Evolutionary conservation across 2,888 invertebrate genomes (phyloP).

Genomic region (Venusia cambrica): DNA sequence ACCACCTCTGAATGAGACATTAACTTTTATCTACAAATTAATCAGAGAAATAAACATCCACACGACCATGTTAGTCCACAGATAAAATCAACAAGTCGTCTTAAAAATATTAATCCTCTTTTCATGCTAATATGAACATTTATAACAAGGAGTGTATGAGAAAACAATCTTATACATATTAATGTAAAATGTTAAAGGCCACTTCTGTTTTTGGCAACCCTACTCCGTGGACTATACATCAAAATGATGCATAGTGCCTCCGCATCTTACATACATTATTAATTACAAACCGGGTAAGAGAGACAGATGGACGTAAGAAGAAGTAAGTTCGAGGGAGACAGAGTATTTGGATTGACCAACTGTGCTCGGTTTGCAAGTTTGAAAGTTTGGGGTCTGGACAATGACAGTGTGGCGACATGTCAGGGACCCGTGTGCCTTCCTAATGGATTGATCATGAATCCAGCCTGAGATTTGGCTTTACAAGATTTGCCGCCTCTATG

Average conservation of each 20-base stretch:
- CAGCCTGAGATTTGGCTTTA: slow-evolving; percentile 13
- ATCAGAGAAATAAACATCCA: slow-evolving; percentile 18
- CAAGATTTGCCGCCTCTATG: no score
- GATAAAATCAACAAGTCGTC: slow-evolving; percentile 4
- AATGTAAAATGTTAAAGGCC: slow-evolving; percentile 39
- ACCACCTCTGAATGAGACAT: slow-evolving; percentile 15
- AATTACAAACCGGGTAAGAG: slow-evolving; percentile 57
- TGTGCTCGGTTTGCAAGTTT: slow-evolving; percentile 36
- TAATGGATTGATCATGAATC: slow-evolving; percentile 27
- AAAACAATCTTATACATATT: slow-evolving; percentile 34
- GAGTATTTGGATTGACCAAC: slow-evolving; percentile 41
- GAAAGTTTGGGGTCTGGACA: slow-evolving; percentile 38
- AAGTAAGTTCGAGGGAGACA: slow-evolving; percentile 31
- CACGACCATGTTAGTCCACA: slow-evolving; percentile 17
- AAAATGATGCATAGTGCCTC: slow-evolving; percentile 63
- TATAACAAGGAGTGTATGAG: slow-evolving; percentile 40
- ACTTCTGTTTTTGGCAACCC: slow-evolving; percentile 48
- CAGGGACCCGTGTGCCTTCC: slow-evolving; percentile 23
- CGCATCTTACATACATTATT: slow-evolving; percentile 69
- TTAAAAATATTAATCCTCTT: slow-evolving; percentile 34
- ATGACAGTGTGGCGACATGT: slow-evolving; percentile 36
- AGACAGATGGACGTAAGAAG: slow-evolving; percentile 31
- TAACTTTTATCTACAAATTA: slow-evolving; percentile 19
- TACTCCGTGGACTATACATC: slow-evolving; percentile 53
- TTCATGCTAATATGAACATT: slow-evolving; percentile 36